These are phyloP conservation scores for Eilema caniola DNA, from an alignment of 2,888 invertebrate species.

Conservation along the genomic window DNA sequence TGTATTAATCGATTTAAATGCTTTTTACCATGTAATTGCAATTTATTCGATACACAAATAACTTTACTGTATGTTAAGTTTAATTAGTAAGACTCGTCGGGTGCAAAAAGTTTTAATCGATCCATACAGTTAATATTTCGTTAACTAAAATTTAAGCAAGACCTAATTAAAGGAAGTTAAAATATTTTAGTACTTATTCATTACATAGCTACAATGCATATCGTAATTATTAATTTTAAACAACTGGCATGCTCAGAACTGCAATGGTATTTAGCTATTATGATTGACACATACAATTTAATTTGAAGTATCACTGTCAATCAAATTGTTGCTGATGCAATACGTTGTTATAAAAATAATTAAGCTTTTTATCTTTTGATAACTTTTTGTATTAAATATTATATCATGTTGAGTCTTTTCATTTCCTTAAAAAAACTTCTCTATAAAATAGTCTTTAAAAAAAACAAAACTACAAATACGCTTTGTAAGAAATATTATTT, in stretches of 20 bases:
- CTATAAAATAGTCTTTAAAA: too few relatives aligned
- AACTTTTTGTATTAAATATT: background rate
- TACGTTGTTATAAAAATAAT: background rate
- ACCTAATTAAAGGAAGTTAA: background rate
- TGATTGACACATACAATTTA: background rate
- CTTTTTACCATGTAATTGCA: conserved; percentile 5
- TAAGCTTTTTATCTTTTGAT: background rate
- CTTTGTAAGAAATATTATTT: background rate
- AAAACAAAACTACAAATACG: background rate
- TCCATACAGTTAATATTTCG: background rate
- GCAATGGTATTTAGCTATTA: background rate
- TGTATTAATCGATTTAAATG: background rate
- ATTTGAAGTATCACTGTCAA: background rate
- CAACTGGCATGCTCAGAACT: background rate
- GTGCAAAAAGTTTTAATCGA: background rate
- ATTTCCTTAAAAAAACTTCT: too few relatives aligned
- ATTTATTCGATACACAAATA: background rate
- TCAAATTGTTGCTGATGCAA: background rate
- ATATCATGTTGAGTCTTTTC: too few relatives aligned
- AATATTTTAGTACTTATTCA: background rate
- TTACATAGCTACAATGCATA: too few relatives aligned
- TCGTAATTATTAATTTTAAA: too few relatives aligned
- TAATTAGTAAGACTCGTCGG: background rate
- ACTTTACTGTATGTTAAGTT: background rate
- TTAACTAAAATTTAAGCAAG: background rate